Conservation (phyloP, 1,140 invertebrate genomes). For the Nasonia vitripennis region DNA sequence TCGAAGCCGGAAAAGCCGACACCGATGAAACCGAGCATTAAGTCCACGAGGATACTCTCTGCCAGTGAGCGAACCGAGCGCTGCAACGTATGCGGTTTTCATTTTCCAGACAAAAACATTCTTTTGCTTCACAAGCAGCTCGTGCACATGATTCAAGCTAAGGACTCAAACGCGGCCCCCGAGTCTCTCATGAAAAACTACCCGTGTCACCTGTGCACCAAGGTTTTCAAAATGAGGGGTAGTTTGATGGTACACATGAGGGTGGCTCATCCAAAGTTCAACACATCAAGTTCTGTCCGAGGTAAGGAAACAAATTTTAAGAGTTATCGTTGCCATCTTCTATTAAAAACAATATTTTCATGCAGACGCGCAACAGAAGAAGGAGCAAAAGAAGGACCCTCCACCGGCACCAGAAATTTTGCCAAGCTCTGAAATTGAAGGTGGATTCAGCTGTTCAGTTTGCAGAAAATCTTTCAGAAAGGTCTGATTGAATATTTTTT, state of each 20-base stretch:
- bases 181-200: conserved; percentile 76
- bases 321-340: neutral
- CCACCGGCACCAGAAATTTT: neutral
- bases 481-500: conserved; percentile 58
- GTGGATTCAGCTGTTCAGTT: conserved; percentile 70
- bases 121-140: conserved; percentile 84
- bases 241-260: conserved; percentile 88
- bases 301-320: neutral
- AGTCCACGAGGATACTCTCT: conserved; percentile 45
- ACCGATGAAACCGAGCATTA: conserved; percentile 14
- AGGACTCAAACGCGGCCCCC: conserved; percentile 63
- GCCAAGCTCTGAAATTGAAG: conserved; percentile 13
- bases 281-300: conserved; percentile 14
- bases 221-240: conserved; percentile 87
- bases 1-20: neutral
- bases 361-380: neutral
- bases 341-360: neutral
- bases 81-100: conserved; percentile 84
- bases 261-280: conserved; percentile 82
- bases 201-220: conserved; percentile 85
- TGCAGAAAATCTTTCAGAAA: conserved; percentile 77
- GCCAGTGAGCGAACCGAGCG: conserved; percentile 70
- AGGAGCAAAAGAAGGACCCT: neutral
- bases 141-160: conserved; percentile 80
- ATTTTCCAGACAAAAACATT: conserved; percentile 82